Evolutionary conservation across 2,797 vertebrate species (phyloP), one percentile per base, ranked within the genome.

Genomic region (Xerus rutilus): DNA sequence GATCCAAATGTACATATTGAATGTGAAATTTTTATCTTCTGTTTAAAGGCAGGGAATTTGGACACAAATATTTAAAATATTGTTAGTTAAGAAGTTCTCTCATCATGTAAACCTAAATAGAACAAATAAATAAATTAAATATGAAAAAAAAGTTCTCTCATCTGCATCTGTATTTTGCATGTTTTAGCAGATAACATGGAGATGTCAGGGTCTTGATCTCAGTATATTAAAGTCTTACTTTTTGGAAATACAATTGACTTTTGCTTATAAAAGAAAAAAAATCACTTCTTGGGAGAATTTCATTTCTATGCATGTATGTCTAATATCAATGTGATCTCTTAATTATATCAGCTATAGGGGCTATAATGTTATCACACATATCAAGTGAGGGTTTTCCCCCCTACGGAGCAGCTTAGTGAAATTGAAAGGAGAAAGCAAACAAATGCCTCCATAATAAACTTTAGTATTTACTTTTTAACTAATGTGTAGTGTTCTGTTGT

Each of bases 401-500:
- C 39, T 59, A 39, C 67, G 15, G 57, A 96, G 64, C 47, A 96
- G 76, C 74, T 89, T 78, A 14, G 47, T 91, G 45, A 89, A 94
- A 54, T 45, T n/a, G 35, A 86, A 88, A 43, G 35, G 45, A 13
- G 64, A 78, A 97, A 97, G 39, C 25, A 96, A 97, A 92, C 76
- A 67, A 96, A 85, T 91, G 3, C 5, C 21, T 76, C 74, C 84
- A 35, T 86, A 54, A 64, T 64, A 86, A 70, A 64, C 35, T 67
- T 89, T 7, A 77, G 83, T 92, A 30, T 76, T 95, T 97, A 39
- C 15, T 88, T 92, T 93, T 86, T 81, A 43, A 93, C 39, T 86
- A 21, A 94, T n/a, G 35, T 90, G 73, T 87, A 92, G 28, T 91
- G 62, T 93, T 97, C 45, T 92, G 94, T 95, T 95, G 83, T 88